Evolutionary conservation across 2,113 vertebrate species (phyloP).

Genomic region (Neogobius melanostomus): DNA sequence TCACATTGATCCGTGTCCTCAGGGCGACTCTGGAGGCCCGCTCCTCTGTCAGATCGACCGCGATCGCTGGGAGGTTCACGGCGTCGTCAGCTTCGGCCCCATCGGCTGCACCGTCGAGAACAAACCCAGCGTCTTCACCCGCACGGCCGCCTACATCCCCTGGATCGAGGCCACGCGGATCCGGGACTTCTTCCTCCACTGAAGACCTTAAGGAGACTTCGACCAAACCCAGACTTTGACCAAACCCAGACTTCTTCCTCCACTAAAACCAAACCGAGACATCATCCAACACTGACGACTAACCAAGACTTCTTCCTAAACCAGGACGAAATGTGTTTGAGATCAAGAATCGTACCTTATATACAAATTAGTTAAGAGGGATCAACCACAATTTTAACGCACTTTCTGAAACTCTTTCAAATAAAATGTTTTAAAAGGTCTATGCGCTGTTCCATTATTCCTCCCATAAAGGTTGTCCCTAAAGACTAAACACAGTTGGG

Average conservation of each 20-base stretch:
- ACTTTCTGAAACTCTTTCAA: no score
- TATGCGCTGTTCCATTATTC: no score
- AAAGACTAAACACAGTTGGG: no score
- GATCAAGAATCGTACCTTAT: no score
- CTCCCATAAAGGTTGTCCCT: no score
- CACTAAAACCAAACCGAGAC: neutral
- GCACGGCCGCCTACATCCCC: constrained; percentile 79
- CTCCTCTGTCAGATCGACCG: constrained; percentile 77
- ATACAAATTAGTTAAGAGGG: no score
- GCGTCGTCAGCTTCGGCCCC: constrained; percentile 85
- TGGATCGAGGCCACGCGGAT: constrained; percentile 86
- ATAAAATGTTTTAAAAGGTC: no score
- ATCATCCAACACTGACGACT: no score
- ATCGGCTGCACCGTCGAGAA: constrained; percentile 84
- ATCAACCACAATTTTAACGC: no score
- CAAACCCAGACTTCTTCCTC: neutral
- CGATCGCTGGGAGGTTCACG: constrained; percentile 85
- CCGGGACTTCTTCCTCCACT: constrained; percentile 83
- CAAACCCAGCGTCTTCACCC: constrained; percentile 86
- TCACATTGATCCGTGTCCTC: neutral
- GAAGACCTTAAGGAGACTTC: constrained; percentile 3
- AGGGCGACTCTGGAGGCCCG: constrained; percentile 84
- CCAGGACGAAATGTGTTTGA: constrained; percentile 15
- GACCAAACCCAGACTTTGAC: neutral
- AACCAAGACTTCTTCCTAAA: neutral